Evolutionary conservation across 53 echinoderm and acorn worm genomes (phyloP), one percentile per base, ranked within the genome.

Genomic region (Echinometra lucunter): DNA sequence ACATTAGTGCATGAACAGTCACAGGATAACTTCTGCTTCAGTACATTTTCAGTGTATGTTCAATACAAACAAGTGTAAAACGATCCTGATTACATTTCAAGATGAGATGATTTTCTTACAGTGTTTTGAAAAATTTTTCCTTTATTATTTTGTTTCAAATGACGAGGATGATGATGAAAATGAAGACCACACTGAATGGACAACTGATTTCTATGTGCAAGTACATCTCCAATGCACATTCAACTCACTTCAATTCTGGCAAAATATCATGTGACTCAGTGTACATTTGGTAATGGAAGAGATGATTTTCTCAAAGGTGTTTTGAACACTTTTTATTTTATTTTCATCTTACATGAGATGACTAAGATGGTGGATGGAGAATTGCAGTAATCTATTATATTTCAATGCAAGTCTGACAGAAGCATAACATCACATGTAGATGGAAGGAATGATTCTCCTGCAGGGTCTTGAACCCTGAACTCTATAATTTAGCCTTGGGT

Each of bases 401-500:
- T 66, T 27, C 28, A 66, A 66, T 66, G 28, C 57, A n/a, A 66
- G 66, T 66, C 18, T 27, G 8, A 8, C 21, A 28, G n/a, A 25
- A n/a, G 28, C 25, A 18, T 2, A 27, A 9, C 21, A 27, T 66
- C 66, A 66, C 2, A n/a, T 57, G 57, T 1, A 10, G n/a, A 66
- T 75, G 81, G 89, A 21, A 89, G 89, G 57, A 60, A 60, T 58
- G 57, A 30, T 89, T 6, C 21, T 89, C 57, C 57, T 32, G 21
- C 5, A 35, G 93, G 66, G 60, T 66, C 17, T 81, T 45, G 81
- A 81, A 81, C 44, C 81, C 81, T 81, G 81, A 81, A 44, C 81
- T 89, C 57, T 97, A 97, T 75, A 97, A 93, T 67, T 97, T 97
- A 49, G 97, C 95, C 57, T 95, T 95, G 6, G 95, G 89, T 38